Evolutionary conservation across 2,888 invertebrate species (phyloP), one percentile per base, ranked within the genome.

Genomic region (Ganaspis brasiliensis): DNA sequence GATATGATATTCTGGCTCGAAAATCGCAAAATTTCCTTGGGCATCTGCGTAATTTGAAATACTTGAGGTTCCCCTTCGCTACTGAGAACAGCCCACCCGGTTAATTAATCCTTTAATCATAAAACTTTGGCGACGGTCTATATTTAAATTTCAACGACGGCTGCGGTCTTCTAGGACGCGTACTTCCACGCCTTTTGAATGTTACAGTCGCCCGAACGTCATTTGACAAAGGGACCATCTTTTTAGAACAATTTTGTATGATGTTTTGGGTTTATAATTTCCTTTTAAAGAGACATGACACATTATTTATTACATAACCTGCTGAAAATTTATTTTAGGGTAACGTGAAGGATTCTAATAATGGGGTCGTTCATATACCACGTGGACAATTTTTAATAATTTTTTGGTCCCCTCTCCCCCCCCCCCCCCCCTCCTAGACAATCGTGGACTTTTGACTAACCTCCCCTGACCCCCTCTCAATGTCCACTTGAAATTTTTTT

Each of bases 71-170:
- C 81, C 77, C 78, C 79, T 76, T 76, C 55, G 55, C 73, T 59
- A 19, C 57, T 49, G 70, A 63, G 77, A 74, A 80, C 78, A 76
- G 77, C 79, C 73, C 76, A 79, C 72, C 79, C 78, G 80, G 82
- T 81, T 88, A 89, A 89, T 89, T 89, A 89, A 89, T 88, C 85
- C 84, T 84, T 87, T 88, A 86, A 87, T 88, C 88, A 85, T 86
- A 86, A 89, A 89, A 89, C 85, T 89, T 89, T 81, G 77, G 76
- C 82, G 80, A 75, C 83, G 80, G 19, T 85, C 83, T 81, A 82
- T 85, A 86, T 86, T 86, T 85, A 85, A 85, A 86, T 86, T 85
- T 79, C 72, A 71, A 75, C 72, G 61, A 77, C 77, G 79, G 83
- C 79, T 79, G 81, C 73, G 77, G 79, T 81, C 78, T 73, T 72